phyloP scores from a whole-genome alignment of 2,888 invertebrate species.

The Barypeithes pellucidus region DNA sequence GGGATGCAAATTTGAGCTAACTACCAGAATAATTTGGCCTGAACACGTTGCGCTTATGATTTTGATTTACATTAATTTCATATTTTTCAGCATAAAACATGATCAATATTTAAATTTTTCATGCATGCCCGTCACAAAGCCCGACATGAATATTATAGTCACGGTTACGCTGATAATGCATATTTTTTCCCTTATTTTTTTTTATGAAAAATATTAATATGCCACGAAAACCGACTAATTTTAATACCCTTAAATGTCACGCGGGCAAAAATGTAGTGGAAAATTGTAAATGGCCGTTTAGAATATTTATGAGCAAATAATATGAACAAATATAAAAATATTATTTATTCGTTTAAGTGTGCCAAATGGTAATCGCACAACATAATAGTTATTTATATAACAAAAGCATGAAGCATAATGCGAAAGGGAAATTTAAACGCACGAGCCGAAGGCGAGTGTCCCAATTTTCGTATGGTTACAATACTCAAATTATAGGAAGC shows the following conservation, averaged over 20 bases:
- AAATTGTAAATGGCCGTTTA: conserved; percentile 48
- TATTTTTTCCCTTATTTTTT: conserved; percentile 27
- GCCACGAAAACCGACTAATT: conserved; percentile 55
- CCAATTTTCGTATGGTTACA: too few relatives aligned
- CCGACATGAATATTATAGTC: conserved; percentile 53
- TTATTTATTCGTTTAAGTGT: conserved; percentile 4
- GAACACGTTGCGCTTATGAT: conserved; percentile 72
- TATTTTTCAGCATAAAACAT: conserved; percentile 69
- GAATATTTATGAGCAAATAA: conserved; percentile 51
- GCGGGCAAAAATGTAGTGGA: conserved; percentile 43
- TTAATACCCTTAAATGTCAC: conserved; percentile 49
- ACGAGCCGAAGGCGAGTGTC: too few relatives aligned
- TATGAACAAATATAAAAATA: conserved; percentile 33
- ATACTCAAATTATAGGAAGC: too few relatives aligned
- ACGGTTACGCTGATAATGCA: conserved; percentile 52
- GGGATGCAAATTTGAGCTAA: conserved; percentile 70
- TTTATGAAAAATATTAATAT: conserved; percentile 37
- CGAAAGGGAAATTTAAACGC: too few relatives aligned
- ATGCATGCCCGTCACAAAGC: conserved; percentile 55
- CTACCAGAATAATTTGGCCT: conserved; percentile 71
- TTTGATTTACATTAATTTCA: conserved; percentile 72
- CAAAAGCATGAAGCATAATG: too few relatives aligned
- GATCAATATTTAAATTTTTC: conserved; percentile 67
- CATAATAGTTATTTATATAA: too few relatives aligned
- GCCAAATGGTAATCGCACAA: background rate